Evolutionary conservation across 1,140 invertebrate species (phyloP).

Genomic region (Pseudomyrmex gracilis): DNA sequence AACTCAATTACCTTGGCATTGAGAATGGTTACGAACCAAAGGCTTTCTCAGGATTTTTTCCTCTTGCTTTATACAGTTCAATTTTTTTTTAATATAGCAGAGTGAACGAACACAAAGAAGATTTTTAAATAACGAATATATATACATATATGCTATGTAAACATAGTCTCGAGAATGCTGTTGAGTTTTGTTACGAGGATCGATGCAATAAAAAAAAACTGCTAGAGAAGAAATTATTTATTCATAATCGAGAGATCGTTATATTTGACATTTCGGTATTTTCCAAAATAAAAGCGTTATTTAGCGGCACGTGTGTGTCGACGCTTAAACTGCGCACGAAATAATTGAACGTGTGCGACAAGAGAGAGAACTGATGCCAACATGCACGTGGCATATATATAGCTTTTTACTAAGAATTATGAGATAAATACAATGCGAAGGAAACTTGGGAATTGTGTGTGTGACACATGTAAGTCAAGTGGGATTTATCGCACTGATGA

Average conservation of each 20-base stretch:
- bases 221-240: no score
- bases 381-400: background rate
- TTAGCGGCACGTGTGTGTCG: no score
- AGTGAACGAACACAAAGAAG: background rate
- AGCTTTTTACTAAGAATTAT: no score
- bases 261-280: no score
- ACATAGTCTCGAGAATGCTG: no score
- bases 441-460: background rate
- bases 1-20: slow-evolving; percentile 7
- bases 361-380: background rate
- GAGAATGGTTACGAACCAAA: background rate
- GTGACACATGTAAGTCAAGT: background rate
- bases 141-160: no score
- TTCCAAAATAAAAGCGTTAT: no score
- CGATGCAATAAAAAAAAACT: no score
- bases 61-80: no score
- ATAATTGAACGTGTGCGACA: background rate
- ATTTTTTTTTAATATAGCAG: background rate
- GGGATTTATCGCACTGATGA: background rate
- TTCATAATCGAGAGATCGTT: no score
- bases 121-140: no score
- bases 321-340: background rate
- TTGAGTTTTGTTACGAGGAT: no score
- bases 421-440: background rate
- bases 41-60: slow-evolving; percentile 11